A percentile compares a stretch with the other conserved stretches of the same genome.
Evolutionary conservation across 1,140 invertebrate species (phyloP).

Genomic region (Pachypsylla venusta): DNA sequence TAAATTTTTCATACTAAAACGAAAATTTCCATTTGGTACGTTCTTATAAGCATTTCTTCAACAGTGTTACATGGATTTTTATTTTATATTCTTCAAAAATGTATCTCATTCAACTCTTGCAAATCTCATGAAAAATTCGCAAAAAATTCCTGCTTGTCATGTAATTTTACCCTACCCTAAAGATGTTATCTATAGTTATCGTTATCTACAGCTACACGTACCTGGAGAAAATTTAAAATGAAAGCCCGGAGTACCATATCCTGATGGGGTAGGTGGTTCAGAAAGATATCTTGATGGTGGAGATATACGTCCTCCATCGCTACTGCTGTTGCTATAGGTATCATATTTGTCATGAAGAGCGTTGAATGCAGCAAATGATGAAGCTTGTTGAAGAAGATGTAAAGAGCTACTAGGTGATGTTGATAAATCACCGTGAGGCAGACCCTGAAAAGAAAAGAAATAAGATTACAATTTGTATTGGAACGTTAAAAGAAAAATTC

Average conservation of each 20-base stretch:
- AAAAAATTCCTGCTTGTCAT: no score
- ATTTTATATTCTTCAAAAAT: no score
- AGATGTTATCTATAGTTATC: no score
- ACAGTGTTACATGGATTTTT: no score
- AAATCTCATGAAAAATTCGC: no score
- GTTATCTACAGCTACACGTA: no score
- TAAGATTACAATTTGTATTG: neutral
- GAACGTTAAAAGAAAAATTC: no score
- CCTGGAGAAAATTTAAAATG: conserved; percentile 16
- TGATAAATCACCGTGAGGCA: conserved; percentile 19
- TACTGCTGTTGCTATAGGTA: conserved; percentile 33
- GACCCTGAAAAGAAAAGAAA: conserved; percentile 13
- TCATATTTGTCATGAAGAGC: conserved; percentile 21
- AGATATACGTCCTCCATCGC: conserved; percentile 32
- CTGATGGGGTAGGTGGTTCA: conserved; percentile 17
- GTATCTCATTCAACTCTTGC: no score
- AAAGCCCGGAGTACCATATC: conserved; percentile 12
- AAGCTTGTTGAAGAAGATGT: conserved; percentile 23
- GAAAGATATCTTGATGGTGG: conserved; percentile 16
- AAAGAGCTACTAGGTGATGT: conserved; percentile 19
- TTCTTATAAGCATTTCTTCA: no score
- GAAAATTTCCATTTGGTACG: no score
- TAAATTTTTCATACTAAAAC: no score
- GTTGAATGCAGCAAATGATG: conserved; percentile 23
- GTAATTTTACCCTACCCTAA: no score